Evolutionary conservation across 2,888 invertebrate genomes (phyloP), one percentile per base, ranked within the genome.

Genomic region (Nephrotoma guestfalica): DNA sequence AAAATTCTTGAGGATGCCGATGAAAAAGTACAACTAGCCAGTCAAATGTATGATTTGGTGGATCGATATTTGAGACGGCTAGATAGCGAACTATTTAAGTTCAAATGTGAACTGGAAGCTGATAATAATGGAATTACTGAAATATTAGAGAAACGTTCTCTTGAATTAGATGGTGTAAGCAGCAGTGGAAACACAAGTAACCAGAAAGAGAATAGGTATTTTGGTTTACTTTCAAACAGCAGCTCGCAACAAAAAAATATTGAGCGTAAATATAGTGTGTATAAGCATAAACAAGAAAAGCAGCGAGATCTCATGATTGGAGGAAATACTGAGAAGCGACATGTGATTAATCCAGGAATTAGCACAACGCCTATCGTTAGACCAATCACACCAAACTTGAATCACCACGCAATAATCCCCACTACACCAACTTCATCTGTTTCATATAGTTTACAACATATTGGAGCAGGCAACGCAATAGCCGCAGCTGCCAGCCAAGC

Each of bases 121-220:
- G 99, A 99, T 91, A 98, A 99, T 93, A 97, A 98, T 89, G 99
- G 99, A 3, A 98, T 99, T 86, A 99, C 99, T 0, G 99, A 99
- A 92, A 93, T 97, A 86, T 91, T 99, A 88, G 99, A 99, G 92
- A 97, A 98, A 91, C 93, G 98, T 83, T 98, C 98, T 0, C 92
- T 98, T 86, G 98, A 98, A 89, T 92, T 98, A 87, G 98, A 98
- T 91, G 94, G 93, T 87, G 90, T 90, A 40, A 90, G 89, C 71
- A 90, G 89, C 0, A 90, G 94, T 30, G 92, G 93, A 6, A 93
- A 88, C 90, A 93, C 87, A 91, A 94, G 94, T 89, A 95, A 95
- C 91, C 96, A 97, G 89, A 97, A 97, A 91, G 97, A 97, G 90
- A 97, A 96, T 92, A 94, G 96, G 90, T 96, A 93, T 89, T 93